Percentiles rank a stretch among this genome's conserved stretches.
Evolutionary conservation across 2,113 vertebrate species (phyloP).

Genomic region (Syngnathoides biaculeatus): DNA sequence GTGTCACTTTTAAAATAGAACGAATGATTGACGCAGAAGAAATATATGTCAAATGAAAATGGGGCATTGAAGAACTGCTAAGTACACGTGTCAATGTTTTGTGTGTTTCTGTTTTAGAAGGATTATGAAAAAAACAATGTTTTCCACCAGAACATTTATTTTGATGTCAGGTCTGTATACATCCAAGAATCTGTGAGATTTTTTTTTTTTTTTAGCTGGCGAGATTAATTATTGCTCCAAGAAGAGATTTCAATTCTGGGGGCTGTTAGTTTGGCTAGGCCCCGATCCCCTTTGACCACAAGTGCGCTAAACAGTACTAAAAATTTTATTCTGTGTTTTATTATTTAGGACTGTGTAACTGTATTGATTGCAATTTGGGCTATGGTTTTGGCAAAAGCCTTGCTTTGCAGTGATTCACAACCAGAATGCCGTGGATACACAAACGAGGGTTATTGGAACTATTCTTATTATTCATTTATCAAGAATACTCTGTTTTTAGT

Average conservation of each 20-base stretch:
- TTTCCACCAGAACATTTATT: neutral
- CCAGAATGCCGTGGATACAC: too few species aligned
- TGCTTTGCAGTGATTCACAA: neutral
- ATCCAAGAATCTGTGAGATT: neutral
- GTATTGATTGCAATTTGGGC: neutral
- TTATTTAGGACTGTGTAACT: neutral
- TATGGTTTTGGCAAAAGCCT: neutral
- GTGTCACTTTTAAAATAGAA: constrained; percentile 18
- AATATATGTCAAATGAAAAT: constrained; percentile 19
- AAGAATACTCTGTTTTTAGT: too few species aligned
- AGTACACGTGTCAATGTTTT: neutral
- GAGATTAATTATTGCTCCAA: neutral
- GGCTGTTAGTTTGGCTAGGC: neutral
- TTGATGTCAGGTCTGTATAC: neutral
- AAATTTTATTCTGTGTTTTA: neutral
- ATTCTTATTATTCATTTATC: too few species aligned
- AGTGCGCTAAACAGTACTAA: neutral
- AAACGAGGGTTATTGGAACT: too few species aligned
- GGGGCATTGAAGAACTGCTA: constrained; percentile 4
- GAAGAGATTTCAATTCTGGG: neutral
- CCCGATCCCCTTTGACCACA: neutral
- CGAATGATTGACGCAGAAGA: constrained; percentile 21
- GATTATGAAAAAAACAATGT: neutral
- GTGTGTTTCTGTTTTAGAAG: neutral
- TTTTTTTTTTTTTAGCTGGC: neutral